Base-by-base conservation (phyloP, 2,113 vertebrate species). In the Anhinga anhinga region DNA sequence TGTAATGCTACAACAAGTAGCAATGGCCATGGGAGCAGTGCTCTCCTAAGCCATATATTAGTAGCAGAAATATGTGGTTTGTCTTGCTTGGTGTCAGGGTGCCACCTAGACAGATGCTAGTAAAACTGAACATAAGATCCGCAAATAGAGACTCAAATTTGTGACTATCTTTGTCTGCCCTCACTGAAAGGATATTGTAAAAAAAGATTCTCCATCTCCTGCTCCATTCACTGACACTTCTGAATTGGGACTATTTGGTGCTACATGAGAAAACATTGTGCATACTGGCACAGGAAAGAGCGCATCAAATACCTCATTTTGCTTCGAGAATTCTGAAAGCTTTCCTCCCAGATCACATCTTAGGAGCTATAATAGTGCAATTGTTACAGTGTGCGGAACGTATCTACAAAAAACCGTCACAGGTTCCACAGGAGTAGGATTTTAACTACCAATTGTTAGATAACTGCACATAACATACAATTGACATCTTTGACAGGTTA, bases 351-450 rank as follows among this genome's bases (percentile, higher is more conserved):
- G 38, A 13, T 77, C 49, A 63, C 40, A 21, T 20, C 30, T 26
- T 10, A 10, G 61, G 38, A 79, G 59, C 82, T 62, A 13, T 6
- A 67, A 72, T 3, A 52, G 58, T 2, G 3, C 55, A 58, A 53
- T 7, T 73, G 9, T 47, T 66, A 70, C 22, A 38, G 32, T 1
- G 1, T 3, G 8, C 12, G 69, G n/a, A 73, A 58, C 1, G 0
- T 4, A 21, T 5, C 26, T 69, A 82, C 42, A 40, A 38, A 69
- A 65, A 38, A 11, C 23, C 19, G 6, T 19, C 42, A 63, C 42
- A 18, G 30, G 25, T 70, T 89, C 45, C 71, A 72, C 23, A 50
- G 53, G 17, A 69, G 53, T 6, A 30, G 63, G 38, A 40, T 26
- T 78, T 50, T 86, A 66, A 53, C 22, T 32, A 52, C 27, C 34